phyloP scores from a whole-genome alignment of 2,113 vertebrate genomes.

The Merops nubicus region DNA sequence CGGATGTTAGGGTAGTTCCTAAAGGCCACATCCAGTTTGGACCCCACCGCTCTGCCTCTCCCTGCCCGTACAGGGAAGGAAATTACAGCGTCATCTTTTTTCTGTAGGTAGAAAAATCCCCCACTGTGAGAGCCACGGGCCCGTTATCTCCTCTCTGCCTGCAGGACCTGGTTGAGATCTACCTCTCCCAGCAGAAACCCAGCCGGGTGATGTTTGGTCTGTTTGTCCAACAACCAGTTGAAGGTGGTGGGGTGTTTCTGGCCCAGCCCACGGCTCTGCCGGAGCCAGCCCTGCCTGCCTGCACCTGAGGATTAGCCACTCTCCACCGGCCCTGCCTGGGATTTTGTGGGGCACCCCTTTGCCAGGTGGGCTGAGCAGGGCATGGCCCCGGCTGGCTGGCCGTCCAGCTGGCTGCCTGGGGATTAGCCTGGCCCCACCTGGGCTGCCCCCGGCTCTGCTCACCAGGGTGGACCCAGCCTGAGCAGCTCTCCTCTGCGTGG shows the following conservation, averaged over 20 bases:
- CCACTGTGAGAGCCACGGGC: fast-evolving
- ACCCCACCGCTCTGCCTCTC: neutral
- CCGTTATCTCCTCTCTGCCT: fast-evolving
- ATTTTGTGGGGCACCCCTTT: neutral
- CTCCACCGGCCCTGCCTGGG: neutral
- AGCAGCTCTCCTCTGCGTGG: neutral
- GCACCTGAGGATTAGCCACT: neutral
- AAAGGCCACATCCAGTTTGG: neutral
- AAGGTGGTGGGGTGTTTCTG: neutral
- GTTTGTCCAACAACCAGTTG: neutral
- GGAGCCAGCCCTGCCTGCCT: neutral
- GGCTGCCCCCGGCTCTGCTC: neutral
- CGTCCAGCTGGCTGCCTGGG: neutral
- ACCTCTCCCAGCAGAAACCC: neutral
- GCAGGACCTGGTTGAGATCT: fast-evolving
- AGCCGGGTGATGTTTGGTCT: fast-evolving
- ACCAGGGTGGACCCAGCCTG: neutral
- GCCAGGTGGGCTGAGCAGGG: neutral
- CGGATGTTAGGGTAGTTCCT: neutral
- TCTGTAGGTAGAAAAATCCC: neutral
- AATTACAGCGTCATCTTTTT: neutral
- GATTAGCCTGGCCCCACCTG: slow-evolving; percentile 16
- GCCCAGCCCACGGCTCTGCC: neutral
- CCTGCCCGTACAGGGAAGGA: neutral
- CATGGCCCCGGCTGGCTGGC: neutral